Percentiles rank a stretch among this genome's conserved stretches.
phyloP scores from a whole-genome alignment of 2,797 vertebrate genomes.

The Chelmon rostratus region DNA sequence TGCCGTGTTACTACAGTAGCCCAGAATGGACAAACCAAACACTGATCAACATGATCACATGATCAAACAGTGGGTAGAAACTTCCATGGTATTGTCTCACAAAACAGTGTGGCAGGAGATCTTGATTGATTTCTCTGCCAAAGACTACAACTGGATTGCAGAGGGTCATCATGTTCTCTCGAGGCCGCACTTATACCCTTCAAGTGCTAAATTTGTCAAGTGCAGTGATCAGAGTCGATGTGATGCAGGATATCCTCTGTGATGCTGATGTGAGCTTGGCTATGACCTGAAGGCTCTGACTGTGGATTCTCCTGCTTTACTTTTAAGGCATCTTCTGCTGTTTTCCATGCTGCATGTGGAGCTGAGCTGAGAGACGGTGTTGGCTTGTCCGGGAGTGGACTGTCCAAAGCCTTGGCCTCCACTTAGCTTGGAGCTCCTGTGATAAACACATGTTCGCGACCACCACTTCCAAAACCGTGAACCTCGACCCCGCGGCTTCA shows the following conservation, averaged over 20 bases:
- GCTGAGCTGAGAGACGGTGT: constrained; percentile 14
- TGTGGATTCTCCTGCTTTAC: not conserved
- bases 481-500: constrained; percentile 46
- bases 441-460: constrained; percentile 47
- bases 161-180: constrained; percentile 7
- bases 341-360: not conserved
- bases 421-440: constrained; percentile 39
- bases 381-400: constrained; percentile 1
- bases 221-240: constrained; percentile 41
- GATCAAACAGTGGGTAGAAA: not conserved
- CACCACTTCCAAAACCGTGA: constrained; percentile 41
- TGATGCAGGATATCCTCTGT: constrained; percentile 21
- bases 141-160: constrained; percentile 20
- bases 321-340: not conserved
- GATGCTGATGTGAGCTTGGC: constrained; percentile 28
- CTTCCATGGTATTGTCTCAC: not conserved
- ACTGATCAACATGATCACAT: too few species aligned
- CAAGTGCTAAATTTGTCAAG: constrained; percentile 18
- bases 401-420: constrained; percentile 41
- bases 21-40: too few species aligned
- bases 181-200: not conserved
- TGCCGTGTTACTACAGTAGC: too few species aligned
- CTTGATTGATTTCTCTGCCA: constrained; percentile 21
- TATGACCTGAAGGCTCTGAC: not conserved
- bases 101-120: constrained; percentile 17